phyloP scores from a whole-genome alignment of 2,888 invertebrate species.

The Hypomecis atomaria region DNA sequence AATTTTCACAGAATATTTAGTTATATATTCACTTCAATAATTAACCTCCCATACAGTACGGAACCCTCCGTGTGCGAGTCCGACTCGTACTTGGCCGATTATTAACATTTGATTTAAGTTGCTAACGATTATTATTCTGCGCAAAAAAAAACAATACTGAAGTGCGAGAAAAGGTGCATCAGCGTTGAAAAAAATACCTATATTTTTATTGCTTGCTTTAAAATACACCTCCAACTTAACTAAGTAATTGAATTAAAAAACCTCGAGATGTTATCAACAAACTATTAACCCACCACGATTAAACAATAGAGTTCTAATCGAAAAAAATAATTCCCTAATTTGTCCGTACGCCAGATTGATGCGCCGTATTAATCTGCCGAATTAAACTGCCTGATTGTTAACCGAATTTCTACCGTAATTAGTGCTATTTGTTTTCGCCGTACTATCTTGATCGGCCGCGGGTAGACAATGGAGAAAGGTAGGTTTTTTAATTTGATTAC shows the following conservation, averaged over 20 bases:
- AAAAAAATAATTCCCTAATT: conserved; percentile 82
- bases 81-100: no score
- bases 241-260: conserved; percentile 22
- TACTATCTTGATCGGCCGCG: conserved; percentile 69
- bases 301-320: conserved; percentile 79
- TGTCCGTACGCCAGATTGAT: conserved; percentile 68
- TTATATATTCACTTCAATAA: no score
- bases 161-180: no score
- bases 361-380: conserved; percentile 73
- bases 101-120: no score
- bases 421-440: conserved; percentile 79
- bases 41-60: no score
- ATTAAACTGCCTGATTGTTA: conserved; percentile 74
- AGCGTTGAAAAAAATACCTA: no score
- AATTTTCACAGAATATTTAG: no score
- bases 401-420: conserved; percentile 76
- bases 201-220: no score
- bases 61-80: no score
- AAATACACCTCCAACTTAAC: conserved; percentile 21
- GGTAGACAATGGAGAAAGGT: conserved; percentile 75
- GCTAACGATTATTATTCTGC: no score
- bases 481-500: conserved; percentile 70
- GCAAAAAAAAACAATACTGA: no score
- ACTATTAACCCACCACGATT: conserved; percentile 75
- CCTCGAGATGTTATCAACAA: conserved; percentile 65